Conservation (phyloP, 2,888 invertebrate species). For the Drosophila pullipes region DNA sequence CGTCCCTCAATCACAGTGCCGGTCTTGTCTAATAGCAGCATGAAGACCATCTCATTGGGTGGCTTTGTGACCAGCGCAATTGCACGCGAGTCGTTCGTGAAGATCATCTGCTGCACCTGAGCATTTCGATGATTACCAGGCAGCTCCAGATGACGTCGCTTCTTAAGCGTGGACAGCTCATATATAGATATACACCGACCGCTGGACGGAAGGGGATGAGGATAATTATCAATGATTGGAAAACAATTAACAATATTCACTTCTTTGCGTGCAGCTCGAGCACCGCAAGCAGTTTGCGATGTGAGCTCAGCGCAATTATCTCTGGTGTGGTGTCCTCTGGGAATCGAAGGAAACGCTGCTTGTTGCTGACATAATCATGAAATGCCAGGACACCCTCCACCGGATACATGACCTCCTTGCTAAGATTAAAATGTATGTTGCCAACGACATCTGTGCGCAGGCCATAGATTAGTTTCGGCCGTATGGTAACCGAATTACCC, state of each 20-base stretch:
- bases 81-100: conserved; percentile 93
- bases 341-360: conserved; percentile 89
- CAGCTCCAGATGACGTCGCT: conserved; percentile 89
- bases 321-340: conserved; percentile 81
- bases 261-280: conserved; percentile 75
- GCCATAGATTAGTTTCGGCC: conserved; percentile 84
- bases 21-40: conserved; percentile 92
- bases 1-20: conserved; percentile 85
- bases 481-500: conserved; percentile 74
- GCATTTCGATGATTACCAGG: conserved; percentile 86
- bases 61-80: conserved; percentile 92
- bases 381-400: conserved; percentile 91
- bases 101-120: conserved; percentile 69
- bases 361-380: conserved; percentile 90
- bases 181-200: conserved; percentile 86
- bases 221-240: background rate
- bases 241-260: conserved; percentile 42
- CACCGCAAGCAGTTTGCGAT: conserved; percentile 83
- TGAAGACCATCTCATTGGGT: conserved; percentile 89
- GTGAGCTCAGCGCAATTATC: conserved; percentile 82
- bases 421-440: conserved; percentile 90
- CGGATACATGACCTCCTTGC: conserved; percentile 92
- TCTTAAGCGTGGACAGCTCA: conserved; percentile 89
- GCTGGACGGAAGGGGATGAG: conserved; percentile 24
- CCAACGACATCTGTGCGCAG: conserved; percentile 86